Evolutionary conservation across 2,113 vertebrate genomes (phyloP), one percentile per base, ranked within the genome.

Genomic region (Prinia subflava): DNA sequence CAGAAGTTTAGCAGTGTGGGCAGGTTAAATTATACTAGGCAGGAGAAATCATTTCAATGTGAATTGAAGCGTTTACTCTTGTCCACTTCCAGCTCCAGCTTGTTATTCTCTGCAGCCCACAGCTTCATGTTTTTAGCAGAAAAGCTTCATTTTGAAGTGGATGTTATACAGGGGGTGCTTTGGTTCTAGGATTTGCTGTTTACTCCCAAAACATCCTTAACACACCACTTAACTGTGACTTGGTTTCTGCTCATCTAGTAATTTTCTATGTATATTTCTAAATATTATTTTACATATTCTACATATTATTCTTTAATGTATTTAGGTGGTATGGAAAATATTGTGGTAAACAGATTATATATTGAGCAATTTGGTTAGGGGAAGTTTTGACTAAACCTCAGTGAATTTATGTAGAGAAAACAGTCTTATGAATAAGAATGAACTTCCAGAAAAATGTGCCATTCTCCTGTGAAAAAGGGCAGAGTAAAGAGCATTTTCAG

Each of bases 1-100:
- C 15, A 95, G 91, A 97, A 97, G 97, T 97, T 97, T 94, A 97
- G 96, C 96, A 90, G 57, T 68, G 95, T 96, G 96, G 97, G 95
- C 94, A 97, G 97, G 96, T 96, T 96, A 97, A 97, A 97, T 97
- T 95, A 96, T 53, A 95, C 49, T 3, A 90, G 88, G 95, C 96
- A 95, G 93, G 83, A 96, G 94, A 97, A 97, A 97, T 96, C 94
- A 97, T 95, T 96, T 97, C 92, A 50, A 92, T 95, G 97, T 91
- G 95, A 98, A 96, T 69, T 19, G 77, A 97, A 97, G 96, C 69
- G 11, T 83, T 96, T 92, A 92, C 96, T 89, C 93, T 70, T 87
- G 96, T 96, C 95, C 87, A 85, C 85, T 94, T 80, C 44, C 80
- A 93, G 78, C 56, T 76, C 92, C 31, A 73, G 91, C 13, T 73